Evolutionary conservation across 2,113 vertebrate genomes (phyloP).

Genomic region (Brienomyrus brachyistius): DNA sequence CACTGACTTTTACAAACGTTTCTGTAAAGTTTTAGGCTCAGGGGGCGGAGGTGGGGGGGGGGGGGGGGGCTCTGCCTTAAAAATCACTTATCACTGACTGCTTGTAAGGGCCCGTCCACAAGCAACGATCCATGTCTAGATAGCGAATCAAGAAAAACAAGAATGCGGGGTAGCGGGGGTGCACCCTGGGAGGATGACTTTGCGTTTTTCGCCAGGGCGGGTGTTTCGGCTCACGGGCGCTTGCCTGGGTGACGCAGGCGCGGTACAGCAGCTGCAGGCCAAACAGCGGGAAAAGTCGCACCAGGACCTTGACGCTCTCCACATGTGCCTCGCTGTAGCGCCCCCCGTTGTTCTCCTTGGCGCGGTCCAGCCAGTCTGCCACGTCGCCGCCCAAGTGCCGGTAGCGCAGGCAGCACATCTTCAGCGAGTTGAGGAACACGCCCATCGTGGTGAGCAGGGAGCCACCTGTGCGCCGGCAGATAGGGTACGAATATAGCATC

Average conservation of each 20-base stretch:
- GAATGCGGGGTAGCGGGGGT: not conserved
- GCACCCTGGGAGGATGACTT: not conserved
- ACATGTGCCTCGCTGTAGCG: slow-evolving; percentile 70
- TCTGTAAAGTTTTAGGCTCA: not conserved
- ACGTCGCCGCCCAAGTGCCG: slow-evolving; percentile 51
- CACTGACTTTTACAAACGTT: not conserved
- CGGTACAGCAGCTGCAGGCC: slow-evolving; percentile 78
- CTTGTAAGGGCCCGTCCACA: not conserved
- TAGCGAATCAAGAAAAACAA: not conserved
- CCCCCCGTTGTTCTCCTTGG: slow-evolving; percentile 74
- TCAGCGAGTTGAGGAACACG: slow-evolving; percentile 68
- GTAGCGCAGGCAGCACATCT: slow-evolving; percentile 47
- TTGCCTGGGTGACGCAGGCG: slow-evolving; percentile 73
- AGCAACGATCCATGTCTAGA: not conserved
- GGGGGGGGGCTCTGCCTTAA: not conserved
- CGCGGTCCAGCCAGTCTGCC: slow-evolving; percentile 68
- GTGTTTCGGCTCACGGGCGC: slow-evolving; percentile 11
- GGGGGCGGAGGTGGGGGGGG: not conserved
- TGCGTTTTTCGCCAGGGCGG: not conserved
- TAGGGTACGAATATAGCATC: not conserved
- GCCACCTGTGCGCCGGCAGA: slow-evolving; percentile 37
- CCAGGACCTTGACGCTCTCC: slow-evolving; percentile 70
- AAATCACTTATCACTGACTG: not conserved
- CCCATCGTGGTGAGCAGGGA: slow-evolving; percentile 66
- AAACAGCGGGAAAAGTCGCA: slow-evolving; percentile 74